Evolutionary conservation across 2,888 invertebrate species (phyloP).

Genomic region (Amphipoea lucens): DNA sequence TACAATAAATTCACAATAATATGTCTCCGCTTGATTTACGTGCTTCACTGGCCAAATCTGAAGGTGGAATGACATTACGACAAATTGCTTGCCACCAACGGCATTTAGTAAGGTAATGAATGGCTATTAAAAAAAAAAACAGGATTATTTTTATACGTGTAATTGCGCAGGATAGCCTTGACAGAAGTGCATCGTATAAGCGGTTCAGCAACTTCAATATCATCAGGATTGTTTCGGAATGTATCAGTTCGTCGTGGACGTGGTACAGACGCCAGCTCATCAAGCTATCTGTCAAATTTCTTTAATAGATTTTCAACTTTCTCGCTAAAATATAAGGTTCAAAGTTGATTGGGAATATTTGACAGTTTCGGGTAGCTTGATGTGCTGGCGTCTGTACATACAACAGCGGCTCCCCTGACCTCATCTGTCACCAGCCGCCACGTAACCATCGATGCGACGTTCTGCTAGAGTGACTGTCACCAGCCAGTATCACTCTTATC

Average conservation of each 20-base stretch:
- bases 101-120: constrained; percentile 20
- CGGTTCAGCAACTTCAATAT: no score
- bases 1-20: constrained; percentile 21
- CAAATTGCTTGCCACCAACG: constrained; percentile 15
- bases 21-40: constrained; percentile 19
- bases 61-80: constrained; percentile 34
- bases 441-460: background rate
- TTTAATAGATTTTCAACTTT: no score
- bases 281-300: no score
- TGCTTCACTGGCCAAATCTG: constrained; percentile 16
- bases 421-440: background rate
- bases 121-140: constrained; percentile 6
- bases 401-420: background rate
- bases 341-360: no score
- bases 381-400: no score
- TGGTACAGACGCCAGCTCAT: background rate
- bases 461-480: no score
- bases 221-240: no score
- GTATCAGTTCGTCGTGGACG: no score
- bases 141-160: background rate
- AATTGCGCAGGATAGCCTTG: background rate
- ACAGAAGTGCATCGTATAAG: no score
- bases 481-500: no score
- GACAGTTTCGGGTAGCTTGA: no score
- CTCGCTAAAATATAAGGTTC: no score